These are phyloP conservation scores for Zosterops lateralis DNA, from an alignment of 2,113 vertebrate species.

Conservation along the genomic window DNA sequence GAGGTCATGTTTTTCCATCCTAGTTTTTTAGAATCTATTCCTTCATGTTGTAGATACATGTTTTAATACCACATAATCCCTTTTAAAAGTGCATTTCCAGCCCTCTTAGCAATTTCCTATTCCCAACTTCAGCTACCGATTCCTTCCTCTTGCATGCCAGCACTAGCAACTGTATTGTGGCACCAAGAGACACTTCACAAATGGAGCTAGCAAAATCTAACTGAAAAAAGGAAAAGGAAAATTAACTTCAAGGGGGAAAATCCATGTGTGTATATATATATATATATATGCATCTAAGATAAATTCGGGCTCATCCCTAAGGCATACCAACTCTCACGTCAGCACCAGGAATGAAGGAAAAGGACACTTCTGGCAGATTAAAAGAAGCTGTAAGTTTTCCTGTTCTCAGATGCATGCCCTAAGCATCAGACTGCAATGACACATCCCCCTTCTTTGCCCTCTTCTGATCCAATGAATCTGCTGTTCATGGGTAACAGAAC, in stretches of 20 bases:
- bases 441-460: neutral
- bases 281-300: neutral
- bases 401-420: neutral
- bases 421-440: neutral
- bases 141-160: neutral
- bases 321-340: neutral
- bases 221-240: neutral
- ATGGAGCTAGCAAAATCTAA: neutral
- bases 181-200: neutral
- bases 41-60: neutral
- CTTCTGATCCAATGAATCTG: neutral
- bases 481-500: neutral
- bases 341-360: neutral
- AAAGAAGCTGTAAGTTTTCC: neutral
- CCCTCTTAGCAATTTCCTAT: neutral
- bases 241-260: neutral
- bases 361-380: conserved; percentile 1
- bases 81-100: neutral
- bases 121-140: neutral
- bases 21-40: neutral
- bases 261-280: no score
- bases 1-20: neutral
- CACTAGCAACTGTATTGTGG: neutral
- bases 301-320: neutral
- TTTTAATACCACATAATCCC: neutral